Evolutionary conservation across 2,113 vertebrate genomes (phyloP).

Genomic region (Lethenteron camtschaticum): DNA sequence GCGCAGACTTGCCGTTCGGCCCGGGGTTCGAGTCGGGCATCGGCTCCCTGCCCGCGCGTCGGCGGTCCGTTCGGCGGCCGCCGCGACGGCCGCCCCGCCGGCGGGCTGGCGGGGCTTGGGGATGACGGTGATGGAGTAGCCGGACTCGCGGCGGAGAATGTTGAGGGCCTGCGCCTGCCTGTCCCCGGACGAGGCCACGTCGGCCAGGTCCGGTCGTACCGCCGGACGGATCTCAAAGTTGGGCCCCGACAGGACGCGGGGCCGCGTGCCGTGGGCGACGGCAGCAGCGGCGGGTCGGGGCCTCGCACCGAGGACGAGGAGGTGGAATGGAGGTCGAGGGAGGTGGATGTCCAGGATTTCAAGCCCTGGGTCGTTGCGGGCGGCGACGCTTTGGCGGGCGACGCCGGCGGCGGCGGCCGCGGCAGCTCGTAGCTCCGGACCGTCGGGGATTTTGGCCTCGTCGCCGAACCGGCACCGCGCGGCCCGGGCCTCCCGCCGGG

Average conservation of each 20-base stretch:
- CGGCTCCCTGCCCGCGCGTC: too few species aligned
- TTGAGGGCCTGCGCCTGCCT: not conserved
- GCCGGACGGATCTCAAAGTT: slow-evolving; percentile 3
- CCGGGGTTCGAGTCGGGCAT: too few species aligned
- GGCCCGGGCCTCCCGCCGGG: too few species aligned
- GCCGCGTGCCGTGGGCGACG: slow-evolving; percentile 23
- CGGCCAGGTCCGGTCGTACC: not conserved
- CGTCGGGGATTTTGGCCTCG: too few species aligned
- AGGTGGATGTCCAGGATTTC: too few species aligned
- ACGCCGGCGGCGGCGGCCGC: slow-evolving; percentile 16
- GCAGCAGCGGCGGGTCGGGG: not conserved
- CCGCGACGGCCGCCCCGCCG: too few species aligned
- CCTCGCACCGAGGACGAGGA: slow-evolving; percentile 8
- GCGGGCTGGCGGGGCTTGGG: not conserved
- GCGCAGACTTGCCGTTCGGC: too few species aligned
- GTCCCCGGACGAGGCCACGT: not conserved
- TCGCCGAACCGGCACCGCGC: too few species aligned
- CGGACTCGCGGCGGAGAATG: not conserved
- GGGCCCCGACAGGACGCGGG: slow-evolving; percentile 35
- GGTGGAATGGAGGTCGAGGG: too few species aligned
- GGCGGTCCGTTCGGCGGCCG: too few species aligned
- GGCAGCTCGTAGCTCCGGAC: too few species aligned
- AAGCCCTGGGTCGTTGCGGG: slow-evolving; percentile 16
- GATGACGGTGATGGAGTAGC: not conserved
- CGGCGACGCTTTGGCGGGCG: slow-evolving; percentile 8